Base-by-base conservation (phyloP, 2,888 invertebrate genomes). In the Lampropteryx suffumata region DNA sequence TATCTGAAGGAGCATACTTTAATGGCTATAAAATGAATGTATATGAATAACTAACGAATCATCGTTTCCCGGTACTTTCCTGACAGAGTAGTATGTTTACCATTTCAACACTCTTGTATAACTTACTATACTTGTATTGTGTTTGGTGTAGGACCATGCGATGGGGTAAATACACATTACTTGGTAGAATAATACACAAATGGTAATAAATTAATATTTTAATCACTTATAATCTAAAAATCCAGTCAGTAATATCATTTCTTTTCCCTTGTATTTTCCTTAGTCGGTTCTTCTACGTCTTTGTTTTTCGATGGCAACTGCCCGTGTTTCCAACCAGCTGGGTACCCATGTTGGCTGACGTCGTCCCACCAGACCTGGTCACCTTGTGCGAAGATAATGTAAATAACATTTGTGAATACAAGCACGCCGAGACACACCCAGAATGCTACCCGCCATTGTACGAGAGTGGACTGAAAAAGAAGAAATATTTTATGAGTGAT, bases 361-460 rank as follows among this genome's bases (percentile, higher is more conserved):
- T 94, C 92, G 65, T 96, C 95, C 95, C 96, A 97, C 70, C 92
- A 92, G 55, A 95, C 93, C 27, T 94, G 92, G 32, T 96, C 94
- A 0, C 94, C 96, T 57, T 94, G 93, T 0, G 94, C 95, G 72
- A 92, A 95, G 3, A 94, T 42, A 1, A 94, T 64, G 76, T 94
- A 97, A 6, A 95, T 69, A 0, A 94, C 29, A 67, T 95, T 95
- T 1, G 95, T 94, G 0, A 92, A 52, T 0, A 92, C 77, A 53
- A 96, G 92, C 2, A 96, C 92, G 0, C 71, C 93, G 5, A 95
- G 91, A 32, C 95, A 93, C 27, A 96, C 93, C 95, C 96, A 96
- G 76, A 96, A 96, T 0, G 96, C 96, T 0, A 91, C 67, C 13
- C 94, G 91, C 97, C 97, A 97, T 84, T 96, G 92, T 12, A 79